Base-by-base conservation (phyloP, 2,888 invertebrate species). In the Lasioglossum villosulum region DNA sequence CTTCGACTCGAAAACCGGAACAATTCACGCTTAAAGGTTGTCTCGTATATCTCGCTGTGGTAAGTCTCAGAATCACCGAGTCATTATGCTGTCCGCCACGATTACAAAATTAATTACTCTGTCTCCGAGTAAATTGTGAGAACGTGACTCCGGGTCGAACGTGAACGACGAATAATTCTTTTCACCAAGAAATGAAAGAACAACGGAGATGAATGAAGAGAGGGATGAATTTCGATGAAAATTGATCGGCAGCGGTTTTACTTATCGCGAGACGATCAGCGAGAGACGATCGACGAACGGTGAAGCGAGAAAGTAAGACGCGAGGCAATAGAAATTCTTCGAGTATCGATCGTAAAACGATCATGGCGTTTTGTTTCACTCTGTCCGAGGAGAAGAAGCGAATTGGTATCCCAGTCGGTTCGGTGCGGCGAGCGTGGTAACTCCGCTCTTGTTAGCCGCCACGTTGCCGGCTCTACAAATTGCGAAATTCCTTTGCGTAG, bases 401-500 rank as follows among this genome's bases (percentile, higher is more conserved):
- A 90, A 91, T 90, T 87, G 89, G 80, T 91, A 91, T 79, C 80
- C 79, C 77, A 83, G 84, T 82, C 39, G 72, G 30, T 30, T 63
- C 63, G 63, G 30, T 30, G 30, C 30, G 19, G 82, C 79, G 87
- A 88, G 71, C 86, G 78, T 83, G 77, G 88, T 81, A 87, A 86
- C 83, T 88, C 78, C 84, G 86, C 86, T 87, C 87, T 90, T 84
- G 89, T 88, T 90, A 89, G 82, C 78, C 80, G 88, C 88, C 86
- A 88, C 80, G 82, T 85, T 89, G 85, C 85, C 84, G 79, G 84
- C 87, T 89, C 89, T 83, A 76, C 87, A 93, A 92, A 93, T 93
- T 92, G 90, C 91, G 85, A 93, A 92, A 93, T 93, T 93, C 93
- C 93, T 89, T 73, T 88, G 91, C 93, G 91, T 91, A 91, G 84